Conservation (phyloP, 2,113 vertebrate species). For the Nicator chloris region DNA sequence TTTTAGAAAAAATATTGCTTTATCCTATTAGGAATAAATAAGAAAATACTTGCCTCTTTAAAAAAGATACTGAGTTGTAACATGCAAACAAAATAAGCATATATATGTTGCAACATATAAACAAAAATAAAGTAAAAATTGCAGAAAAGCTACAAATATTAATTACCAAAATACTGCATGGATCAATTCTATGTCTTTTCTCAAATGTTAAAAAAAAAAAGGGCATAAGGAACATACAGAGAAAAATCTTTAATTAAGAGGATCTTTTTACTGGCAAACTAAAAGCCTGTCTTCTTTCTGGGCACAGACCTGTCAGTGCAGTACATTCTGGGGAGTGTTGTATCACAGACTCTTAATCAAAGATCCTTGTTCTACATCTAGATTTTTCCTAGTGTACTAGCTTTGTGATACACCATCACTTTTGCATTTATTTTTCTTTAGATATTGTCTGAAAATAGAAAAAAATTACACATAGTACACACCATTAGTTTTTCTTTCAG, state of each 20-base stretch:
- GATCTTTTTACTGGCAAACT: not conserved
- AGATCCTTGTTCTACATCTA: not conserved
- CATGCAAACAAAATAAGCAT: no score
- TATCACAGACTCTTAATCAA: not conserved
- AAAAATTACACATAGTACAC: not conserved
- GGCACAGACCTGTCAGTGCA: not conserved
- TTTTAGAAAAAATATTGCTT: not conserved
- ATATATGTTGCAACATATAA: no score
- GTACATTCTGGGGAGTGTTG: not conserved
- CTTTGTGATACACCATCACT: not conserved
- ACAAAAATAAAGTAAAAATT: not conserved
- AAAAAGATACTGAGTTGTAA: not conserved
- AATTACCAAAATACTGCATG: not conserved
- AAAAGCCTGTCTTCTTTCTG: not conserved
- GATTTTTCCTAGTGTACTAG: not conserved
- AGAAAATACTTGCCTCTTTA: not conserved
- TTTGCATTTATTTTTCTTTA: not conserved
- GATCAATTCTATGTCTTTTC: not conserved
- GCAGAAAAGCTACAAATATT: not conserved
- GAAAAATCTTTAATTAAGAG: not conserved
- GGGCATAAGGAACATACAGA: not conserved
- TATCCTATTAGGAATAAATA: not conserved
- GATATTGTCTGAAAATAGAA: not conserved
- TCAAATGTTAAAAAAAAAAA: not conserved
- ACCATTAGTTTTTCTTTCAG: not conserved